Evolutionary conservation across 2,888 invertebrate genomes (phyloP).

Genomic region (Laspeyria flexula): DNA sequence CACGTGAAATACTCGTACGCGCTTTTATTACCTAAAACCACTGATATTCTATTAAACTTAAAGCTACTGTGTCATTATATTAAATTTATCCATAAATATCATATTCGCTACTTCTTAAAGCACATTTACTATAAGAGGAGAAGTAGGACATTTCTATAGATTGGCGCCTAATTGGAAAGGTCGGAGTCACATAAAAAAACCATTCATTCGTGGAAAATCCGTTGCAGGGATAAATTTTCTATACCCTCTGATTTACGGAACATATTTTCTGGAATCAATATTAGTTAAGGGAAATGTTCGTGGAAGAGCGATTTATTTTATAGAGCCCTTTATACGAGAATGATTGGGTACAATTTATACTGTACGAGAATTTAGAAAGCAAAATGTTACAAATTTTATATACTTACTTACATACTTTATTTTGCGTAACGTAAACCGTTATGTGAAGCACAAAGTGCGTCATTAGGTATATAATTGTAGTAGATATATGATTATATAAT

Average conservation of each 20-base stretch:
- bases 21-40: conserved; percentile 9
- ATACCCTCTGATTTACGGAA: conserved; percentile 31
- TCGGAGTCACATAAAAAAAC: conserved; percentile 56
- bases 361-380: background rate
- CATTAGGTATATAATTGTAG: too few relatives aligned
- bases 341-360: background rate
- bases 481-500: too few relatives aligned
- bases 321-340: conserved; percentile 1
- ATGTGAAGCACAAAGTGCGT: too few relatives aligned
- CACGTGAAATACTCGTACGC: conserved; percentile 18
- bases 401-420: too few relatives aligned
- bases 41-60: conserved; percentile 10
- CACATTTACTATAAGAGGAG: conserved; percentile 38
- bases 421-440: too few relatives aligned
- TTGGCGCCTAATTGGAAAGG: conserved; percentile 64
- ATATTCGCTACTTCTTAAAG: conserved; percentile 12
- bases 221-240: conserved; percentile 42
- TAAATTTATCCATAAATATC: conserved; percentile 17
- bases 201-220: conserved; percentile 56
- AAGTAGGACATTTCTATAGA: conserved; percentile 55
- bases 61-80: conserved; percentile 19
- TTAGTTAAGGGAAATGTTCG: conserved; percentile 21
- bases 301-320: conserved; percentile 8
- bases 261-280: conserved; percentile 30
- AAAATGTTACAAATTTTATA: background rate